A percentile compares a stretch with the other conserved stretches of the same genome.
These are phyloP conservation scores for Prosapia bicincta DNA, from an alignment of 2,888 invertebrate species.

Conservation along the genomic window DNA sequence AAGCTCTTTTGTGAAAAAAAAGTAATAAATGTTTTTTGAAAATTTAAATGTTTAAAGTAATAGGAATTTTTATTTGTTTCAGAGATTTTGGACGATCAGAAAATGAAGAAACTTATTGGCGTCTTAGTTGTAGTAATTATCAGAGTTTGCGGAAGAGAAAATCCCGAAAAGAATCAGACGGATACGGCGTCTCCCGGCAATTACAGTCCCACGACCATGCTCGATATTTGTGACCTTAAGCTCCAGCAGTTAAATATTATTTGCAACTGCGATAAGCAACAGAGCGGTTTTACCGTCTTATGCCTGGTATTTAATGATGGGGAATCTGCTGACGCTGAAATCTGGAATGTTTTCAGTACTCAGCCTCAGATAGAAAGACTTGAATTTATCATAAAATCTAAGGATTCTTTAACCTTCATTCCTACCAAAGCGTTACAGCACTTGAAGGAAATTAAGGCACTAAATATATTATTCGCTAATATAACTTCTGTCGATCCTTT, in stretches of 20 bases:
- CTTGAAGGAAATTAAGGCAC: slow-evolving; percentile 60
- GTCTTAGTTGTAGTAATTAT: too few relatives aligned
- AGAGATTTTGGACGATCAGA: too few relatives aligned
- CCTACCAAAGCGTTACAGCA: slow-evolving; percentile 67
- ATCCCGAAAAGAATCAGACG: not conserved
- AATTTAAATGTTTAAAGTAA: too few relatives aligned
- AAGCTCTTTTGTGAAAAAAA: too few relatives aligned
- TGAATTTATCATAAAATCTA: slow-evolving; percentile 66
- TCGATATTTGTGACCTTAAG: slow-evolving; percentile 39
- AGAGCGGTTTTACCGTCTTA: slow-evolving; percentile 65
- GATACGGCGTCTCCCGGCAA: not conserved
- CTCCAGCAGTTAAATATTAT: slow-evolving; percentile 48
- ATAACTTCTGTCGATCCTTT: slow-evolving; percentile 65
- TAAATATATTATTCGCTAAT: slow-evolving; percentile 69
- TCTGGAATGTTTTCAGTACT: slow-evolving; percentile 71
- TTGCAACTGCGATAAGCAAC: slow-evolving; percentile 62
- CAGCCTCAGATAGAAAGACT: slow-evolving; percentile 68
- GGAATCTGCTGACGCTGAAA: slow-evolving; percentile 62
- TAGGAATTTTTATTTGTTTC: too few relatives aligned
- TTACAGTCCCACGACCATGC: slow-evolving; percentile 7
- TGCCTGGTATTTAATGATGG: slow-evolving; percentile 73
- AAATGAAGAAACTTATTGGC: too few relatives aligned
- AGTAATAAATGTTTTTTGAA: too few relatives aligned
- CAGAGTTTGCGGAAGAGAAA: slow-evolving; percentile 9
- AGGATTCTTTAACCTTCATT: slow-evolving; percentile 66